These are phyloP conservation scores for Porites rus DNA, from an alignment of 92 coral and sea anemone species.

Conservation along the genomic window DNA sequence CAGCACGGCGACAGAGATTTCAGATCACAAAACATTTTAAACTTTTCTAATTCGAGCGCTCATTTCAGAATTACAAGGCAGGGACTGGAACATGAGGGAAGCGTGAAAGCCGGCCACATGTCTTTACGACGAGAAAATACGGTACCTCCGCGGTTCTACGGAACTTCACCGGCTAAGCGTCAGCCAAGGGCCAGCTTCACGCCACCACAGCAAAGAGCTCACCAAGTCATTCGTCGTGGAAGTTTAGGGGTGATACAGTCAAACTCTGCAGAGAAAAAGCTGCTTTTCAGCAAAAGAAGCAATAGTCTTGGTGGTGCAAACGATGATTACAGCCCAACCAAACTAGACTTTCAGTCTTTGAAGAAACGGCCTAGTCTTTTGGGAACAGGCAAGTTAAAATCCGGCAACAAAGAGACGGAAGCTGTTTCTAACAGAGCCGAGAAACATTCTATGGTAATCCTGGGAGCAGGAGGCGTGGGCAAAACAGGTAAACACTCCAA, in stretches of 20 bases:
- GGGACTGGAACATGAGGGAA: not conserved
- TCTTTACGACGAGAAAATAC: conserved; percentile 26
- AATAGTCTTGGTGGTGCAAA: conserved; percentile 27
- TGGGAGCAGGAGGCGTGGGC: conserved; percentile 95
- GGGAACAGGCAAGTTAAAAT: conserved; percentile 33
- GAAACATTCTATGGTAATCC: conserved; percentile 83
- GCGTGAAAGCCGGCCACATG: conserved; percentile 6
- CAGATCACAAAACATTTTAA: not conserved
- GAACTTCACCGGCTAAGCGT: conserved; percentile 31
- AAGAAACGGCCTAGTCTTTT: conserved; percentile 71
- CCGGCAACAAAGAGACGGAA: conserved; percentile 45
- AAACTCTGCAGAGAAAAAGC: conserved; percentile 24
- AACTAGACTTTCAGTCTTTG: conserved; percentile 22
- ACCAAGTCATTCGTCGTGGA: conserved; percentile 15
- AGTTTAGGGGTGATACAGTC: conserved; percentile 25
- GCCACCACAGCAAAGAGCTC: conserved; percentile 32
- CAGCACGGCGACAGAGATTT: conserved; percentile 6
- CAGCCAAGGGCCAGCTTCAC: conserved; percentile 23
- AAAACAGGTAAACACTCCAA: conserved; percentile 78
- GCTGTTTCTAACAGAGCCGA: conserved; percentile 57
- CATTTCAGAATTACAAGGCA: not conserved
- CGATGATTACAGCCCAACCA: conserved; percentile 24
- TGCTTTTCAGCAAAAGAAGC: not conserved
- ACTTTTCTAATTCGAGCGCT: not conserved
- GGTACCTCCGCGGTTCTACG: conserved; percentile 3